phyloP scores from a whole-genome alignment of 2,113 vertebrate species.

The Ancistrus triradiatus region DNA sequence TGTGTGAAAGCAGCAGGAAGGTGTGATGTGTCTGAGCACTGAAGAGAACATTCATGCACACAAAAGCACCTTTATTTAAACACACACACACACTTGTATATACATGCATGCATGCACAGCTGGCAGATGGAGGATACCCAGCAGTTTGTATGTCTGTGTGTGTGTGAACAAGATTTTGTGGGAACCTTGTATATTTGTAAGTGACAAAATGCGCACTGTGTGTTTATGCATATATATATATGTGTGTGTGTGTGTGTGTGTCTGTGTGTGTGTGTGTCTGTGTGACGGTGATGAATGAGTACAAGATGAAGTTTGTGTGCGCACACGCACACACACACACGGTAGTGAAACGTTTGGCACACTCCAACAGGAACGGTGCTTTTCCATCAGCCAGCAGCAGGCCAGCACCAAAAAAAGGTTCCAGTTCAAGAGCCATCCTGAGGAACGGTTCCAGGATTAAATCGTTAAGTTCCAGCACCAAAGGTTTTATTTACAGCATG shows the following conservation, averaged over 20 bases:
- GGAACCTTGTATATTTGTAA: slow-evolving; percentile 60
- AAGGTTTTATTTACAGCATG: too few species aligned
- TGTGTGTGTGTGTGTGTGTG: slow-evolving; percentile 18
- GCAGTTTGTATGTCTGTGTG: slow-evolving; percentile 19
- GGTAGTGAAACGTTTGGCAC: too few species aligned
- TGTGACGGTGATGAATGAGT: too few species aligned
- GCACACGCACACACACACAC: too few species aligned
- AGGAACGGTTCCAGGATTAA: too few species aligned
- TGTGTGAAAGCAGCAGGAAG: slow-evolving; percentile 74
- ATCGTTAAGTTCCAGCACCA: slow-evolving; percentile 7
- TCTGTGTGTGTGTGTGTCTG: background rate
- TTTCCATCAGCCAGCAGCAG: too few species aligned
- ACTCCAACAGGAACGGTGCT: too few species aligned
- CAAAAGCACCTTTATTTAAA: slow-evolving; percentile 96
- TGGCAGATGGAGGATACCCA: background rate
- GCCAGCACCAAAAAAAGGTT: too few species aligned
- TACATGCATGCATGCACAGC: slow-evolving; percentile 3
- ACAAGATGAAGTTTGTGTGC: too few species aligned
- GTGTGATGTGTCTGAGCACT: slow-evolving; percentile 79
- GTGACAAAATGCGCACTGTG: slow-evolving; percentile 51
- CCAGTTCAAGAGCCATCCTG: too few species aligned
- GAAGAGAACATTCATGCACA: slow-evolving; percentile 86
- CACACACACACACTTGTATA: slow-evolving; percentile 51
- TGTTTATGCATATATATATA: slow-evolving; percentile 39
- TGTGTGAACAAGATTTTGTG: slow-evolving; percentile 36